phyloP scores from a whole-genome alignment of 2,113 vertebrate species.

The Malurus elegans region DNA sequence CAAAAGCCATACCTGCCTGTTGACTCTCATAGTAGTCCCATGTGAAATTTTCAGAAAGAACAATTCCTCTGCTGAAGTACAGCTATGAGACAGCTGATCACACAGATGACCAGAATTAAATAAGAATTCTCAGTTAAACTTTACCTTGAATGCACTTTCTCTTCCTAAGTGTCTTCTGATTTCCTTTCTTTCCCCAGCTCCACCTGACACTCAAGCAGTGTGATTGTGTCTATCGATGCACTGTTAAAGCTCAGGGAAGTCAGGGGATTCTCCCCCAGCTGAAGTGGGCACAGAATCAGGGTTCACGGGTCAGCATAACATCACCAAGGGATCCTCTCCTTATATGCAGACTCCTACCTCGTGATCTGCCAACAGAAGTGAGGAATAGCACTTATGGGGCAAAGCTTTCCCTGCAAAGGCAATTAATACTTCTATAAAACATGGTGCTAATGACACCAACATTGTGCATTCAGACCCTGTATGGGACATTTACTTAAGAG shows the following conservation, averaged over 20 bases:
- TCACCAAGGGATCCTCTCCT: not conserved
- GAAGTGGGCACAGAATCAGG: not conserved
- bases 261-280: not conserved
- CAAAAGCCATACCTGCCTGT: not conserved
- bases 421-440: not conserved
- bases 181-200: not conserved
- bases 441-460: not conserved
- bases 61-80: not conserved
- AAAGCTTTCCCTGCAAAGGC: not conserved
- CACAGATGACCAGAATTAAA: not conserved
- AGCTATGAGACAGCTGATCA: not conserved
- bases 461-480: not conserved
- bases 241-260: not conserved
- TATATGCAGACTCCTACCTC: not conserved
- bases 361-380: not conserved
- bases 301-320: not conserved
- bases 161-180: not conserved
- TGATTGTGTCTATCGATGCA: not conserved
- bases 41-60: not conserved
- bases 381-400: constrained; percentile 8
- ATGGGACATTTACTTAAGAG: not conserved
- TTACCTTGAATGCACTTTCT: not conserved
- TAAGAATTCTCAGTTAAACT: not conserved
- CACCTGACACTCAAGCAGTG: not conserved
- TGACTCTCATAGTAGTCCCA: not conserved